Base-by-base conservation (phyloP, 2,888 invertebrate genomes). In the Cremastinae sp. region DNA sequence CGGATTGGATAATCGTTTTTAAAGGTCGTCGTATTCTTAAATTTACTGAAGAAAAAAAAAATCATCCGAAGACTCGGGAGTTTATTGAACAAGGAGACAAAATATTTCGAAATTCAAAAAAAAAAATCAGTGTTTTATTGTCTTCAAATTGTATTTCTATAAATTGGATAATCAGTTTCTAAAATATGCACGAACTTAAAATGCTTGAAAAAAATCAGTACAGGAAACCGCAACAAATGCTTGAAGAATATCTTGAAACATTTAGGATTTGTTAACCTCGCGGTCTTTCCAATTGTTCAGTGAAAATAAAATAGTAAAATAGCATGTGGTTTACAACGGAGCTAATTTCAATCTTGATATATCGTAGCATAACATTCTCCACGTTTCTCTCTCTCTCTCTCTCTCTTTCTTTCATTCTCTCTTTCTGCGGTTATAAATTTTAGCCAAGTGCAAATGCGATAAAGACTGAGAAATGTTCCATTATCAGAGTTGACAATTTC, bases 221-320 rank as follows among this genome's bases (percentile, higher is more conserved):
- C 28, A 5, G 28, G 28, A 28, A 28, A 28, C 28, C 28, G 5
- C 28, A 28, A 5, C 2, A 28, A 28, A 5, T 28, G 5, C 5
- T 28, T 28, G 28, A 28, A 2, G 28, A 28, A 28, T 28, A 28
- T 28, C 28, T 28, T 28, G 28, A 28, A 28, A 28, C 58, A 68
- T 68, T 68, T 37, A 47, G 20, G 16, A 28, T 28, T 28, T 28
- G 28, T 28, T 28, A 28, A 28, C 28, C 2, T 28, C 14, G 58
- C n/a, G 37, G 43, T 37, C 51, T 71, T 43, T 45, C 12, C 37
- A 45, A 74, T 64, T 58, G 69, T 69, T 59, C 58, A 53, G 56
- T 51, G 51, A 51, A 43, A 16, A 58, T 64, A 53, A 64, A 58
- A 56, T 14, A 14, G 14, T 22, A 28, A 39, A 59, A 58, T 43